phyloP scores from a whole-genome alignment of 2,888 invertebrate species.

The Schizaphis graminum region DNA sequence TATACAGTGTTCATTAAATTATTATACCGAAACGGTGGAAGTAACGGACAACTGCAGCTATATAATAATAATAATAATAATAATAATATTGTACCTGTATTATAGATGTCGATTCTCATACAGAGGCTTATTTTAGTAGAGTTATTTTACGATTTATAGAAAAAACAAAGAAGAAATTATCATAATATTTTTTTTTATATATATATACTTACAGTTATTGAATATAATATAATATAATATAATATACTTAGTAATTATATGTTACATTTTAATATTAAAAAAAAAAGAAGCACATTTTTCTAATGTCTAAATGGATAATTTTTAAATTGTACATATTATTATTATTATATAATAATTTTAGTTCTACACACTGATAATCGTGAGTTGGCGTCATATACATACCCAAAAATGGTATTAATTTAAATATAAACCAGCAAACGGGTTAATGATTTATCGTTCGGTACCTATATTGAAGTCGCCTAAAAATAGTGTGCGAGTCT shows the following conservation, averaged over 20 bases:
- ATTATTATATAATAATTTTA: not conserved
- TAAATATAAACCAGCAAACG: not conserved
- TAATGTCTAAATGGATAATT: slow-evolving; percentile 24
- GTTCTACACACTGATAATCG: not conserved
- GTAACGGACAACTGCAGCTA: not conserved
- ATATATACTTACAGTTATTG: not conserved
- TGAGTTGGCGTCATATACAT: not conserved
- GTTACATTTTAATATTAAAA: not conserved
- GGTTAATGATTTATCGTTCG: no score
- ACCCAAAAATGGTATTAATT: not conserved
- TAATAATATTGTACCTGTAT: not conserved
- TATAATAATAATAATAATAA: not conserved
- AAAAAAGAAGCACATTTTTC: slow-evolving; percentile 17
- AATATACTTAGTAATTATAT: slow-evolving; percentile 1
- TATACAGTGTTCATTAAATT: not conserved
- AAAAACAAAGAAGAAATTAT: slow-evolving; percentile 23
- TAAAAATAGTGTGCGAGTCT: not conserved
- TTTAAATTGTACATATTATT: not conserved
- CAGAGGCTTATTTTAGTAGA: slow-evolving; percentile 3
- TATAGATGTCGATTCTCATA: not conserved
- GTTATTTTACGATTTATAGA: not conserved
- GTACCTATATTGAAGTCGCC: not conserved
- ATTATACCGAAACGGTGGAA: not conserved
- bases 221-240: not conserved
- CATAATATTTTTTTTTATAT: not conserved